Evolutionary conservation across 1,140 invertebrate species (phyloP), one percentile per base, ranked within the genome.

Genomic region (Triops cancriformis): DNA sequence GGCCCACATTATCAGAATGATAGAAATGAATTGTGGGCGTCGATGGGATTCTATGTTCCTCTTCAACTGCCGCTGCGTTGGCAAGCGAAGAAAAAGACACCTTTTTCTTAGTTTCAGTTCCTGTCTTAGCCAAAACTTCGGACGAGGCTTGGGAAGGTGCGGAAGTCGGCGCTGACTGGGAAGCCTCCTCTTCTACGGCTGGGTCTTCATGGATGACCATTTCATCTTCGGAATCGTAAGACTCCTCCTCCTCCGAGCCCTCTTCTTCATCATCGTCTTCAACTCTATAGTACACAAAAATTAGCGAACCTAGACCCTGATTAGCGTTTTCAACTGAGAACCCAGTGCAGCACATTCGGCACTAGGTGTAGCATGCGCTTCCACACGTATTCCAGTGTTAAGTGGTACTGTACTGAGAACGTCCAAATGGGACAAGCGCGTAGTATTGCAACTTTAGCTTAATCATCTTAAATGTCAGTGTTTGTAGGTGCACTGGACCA

Each of bases 181-280:
- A 11, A 31, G 73, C 72, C 12, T 18, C 26, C 41, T 78, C 45
- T 73, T 74, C 74, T 77, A 43, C 41, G 6, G 9, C 27, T 73
- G 42, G 23, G 26, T 31, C 64, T 72, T 79, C 75, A 18, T 73
- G 45, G 14, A 64, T 75, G 11, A 43, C 75, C 42, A 23, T 41
- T 51, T 11, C n/a, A 37, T 14, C 78, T 76, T 79, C 78, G 18
- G 51, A 64, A 23, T 64, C 23, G 23, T 64, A 64, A 9, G 51
- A 64, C 9, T 64, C 45, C 18, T 72, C 37, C 14, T 43, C 18
- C 10, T 43, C 43, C 23, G 51, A 76, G 9, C 43, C 42, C 26
- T 75, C 74, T 37, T 76, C 73, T 9, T 75, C 73, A 14, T 75
- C 73, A 10, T 76, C 31, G 18, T 28, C 26, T 75, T 37, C 28